Base-by-base conservation (phyloP, 2,797 vertebrate genomes). In the Graptemys geographica region DNA sequence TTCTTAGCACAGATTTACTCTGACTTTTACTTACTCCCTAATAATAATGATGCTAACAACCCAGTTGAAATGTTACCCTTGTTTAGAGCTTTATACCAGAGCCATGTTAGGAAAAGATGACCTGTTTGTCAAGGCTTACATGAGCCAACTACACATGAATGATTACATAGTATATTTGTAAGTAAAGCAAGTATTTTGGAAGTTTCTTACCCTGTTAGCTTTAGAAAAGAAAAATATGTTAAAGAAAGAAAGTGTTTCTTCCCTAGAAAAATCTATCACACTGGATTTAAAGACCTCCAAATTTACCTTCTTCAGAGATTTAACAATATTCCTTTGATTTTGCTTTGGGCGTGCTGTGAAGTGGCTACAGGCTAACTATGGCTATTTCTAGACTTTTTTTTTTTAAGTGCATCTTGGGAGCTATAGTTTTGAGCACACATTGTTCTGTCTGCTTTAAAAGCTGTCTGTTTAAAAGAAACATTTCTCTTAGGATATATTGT, bases 391-490 rank as follows among this genome's bases (percentile, higher is more conserved):
- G 44, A 78, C 41, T 41, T 72, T 72, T 72, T 53, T 62, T 59
- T n/a, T 72, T 72, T 41, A 72, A 74, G 57, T 85, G 65, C 69
- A 86, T 65, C 84, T 78, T 55, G 21, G 62, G 79, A 81, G 4
- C n/a, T 59, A n/a, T 49, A 86, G 44, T 52, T 86, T 74, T n/a
- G 56, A 27, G 27, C 37, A 56, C 44, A 83, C 12, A 57, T 85
- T 55, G 74, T 74, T 78, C 44, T 15, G 2, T 44, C 84, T 41
- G 53, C n/a, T 57, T 87, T 81, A 82, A 90, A 56, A 55, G 0
- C 25, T 79, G 53, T 84, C 55, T 80, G 21, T 62, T 92, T 86
- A 88, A 81, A 96, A n/a, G 12, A 81, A 23, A 85, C 83, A 74
- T 11, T 55, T 90, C 93, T 88, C 76, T 89, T 21, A 11, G 1